Evolutionary conservation across 35 echinoderm and acorn worm genomes (phyloP).

Genomic region (Apostichopus californicus): DNA sequence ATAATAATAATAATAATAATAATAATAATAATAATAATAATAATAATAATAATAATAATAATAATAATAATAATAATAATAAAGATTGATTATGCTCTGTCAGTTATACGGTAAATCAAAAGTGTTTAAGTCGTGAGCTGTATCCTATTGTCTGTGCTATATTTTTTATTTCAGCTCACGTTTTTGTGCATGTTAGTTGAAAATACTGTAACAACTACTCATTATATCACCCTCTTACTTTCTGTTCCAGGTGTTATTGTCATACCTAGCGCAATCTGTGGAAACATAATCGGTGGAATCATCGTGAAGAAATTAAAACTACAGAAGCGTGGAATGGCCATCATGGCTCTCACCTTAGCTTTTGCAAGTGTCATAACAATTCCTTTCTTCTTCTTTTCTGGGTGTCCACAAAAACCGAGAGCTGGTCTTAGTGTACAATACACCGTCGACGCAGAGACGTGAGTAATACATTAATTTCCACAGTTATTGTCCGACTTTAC

Average conservation of each 20-base stretch:
- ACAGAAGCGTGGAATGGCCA: constrained; percentile 60
- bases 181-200: background rate
- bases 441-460: background rate
- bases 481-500: no score
- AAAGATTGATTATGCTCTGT: no score
- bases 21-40: no score
- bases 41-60: no score
- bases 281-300: constrained; percentile 66
- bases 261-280: constrained; percentile 62
- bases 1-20: no score
- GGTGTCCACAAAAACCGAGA: constrained; percentile 72
- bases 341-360: constrained; percentile 63
- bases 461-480: background rate
- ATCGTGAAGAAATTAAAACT: constrained; percentile 85
- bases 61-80: no score
- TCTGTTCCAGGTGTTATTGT: constrained; percentile 68
- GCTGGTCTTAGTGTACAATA: constrained; percentile 64
- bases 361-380: constrained; percentile 9
- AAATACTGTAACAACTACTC: no score
- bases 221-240: background rate
- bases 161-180: no score
- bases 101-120: no score
- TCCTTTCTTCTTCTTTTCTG: constrained; percentile 60
- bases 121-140: no score
- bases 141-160: no score